Evolutionary conservation across 2,113 vertebrate genomes (phyloP), one percentile per base, ranked within the genome.

Genomic region (Pachycephala philippinensis): DNA sequence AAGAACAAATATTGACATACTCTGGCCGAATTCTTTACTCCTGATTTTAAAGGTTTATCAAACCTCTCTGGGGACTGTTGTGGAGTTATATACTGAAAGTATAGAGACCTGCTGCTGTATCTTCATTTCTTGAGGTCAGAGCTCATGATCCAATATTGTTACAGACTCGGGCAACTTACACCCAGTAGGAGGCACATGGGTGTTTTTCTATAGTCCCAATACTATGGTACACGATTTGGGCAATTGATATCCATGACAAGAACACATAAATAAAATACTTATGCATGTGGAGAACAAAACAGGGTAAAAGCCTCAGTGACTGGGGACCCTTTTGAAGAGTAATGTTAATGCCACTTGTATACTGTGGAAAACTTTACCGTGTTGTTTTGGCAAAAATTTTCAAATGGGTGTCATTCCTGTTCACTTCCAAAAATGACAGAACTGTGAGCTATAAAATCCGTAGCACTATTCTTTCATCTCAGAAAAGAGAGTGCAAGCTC

Each of bases 171-270:
- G 22, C 23, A 71, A 26, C 4, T 52, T 39, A 47, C 1, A 40
- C 14, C 27, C 31, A 64, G 3, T 11, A 39, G 30, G 31, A 87
- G 37, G 39, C 27, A 84, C 5, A 12, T 2, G 2, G 23, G 11
- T 57, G 7, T 18, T 59, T 37, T 69, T 61, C n/a, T 42, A 9
- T 1, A 54, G 28, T 14, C 5, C 27, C 7, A 33, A 1, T 14
- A 24, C 14, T 37, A 9, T 2, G 7, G n/a, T 28, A 31, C 13
- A 35, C 0, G 0, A 63, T 47, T 39, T 71, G 30, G 33, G 27
- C 27, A 64, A 47, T 3, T 52, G 22, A 56, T 44, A 53, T 17
- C 13, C 23, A 61, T 45, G 71, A 33, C 59, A 52, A 17, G 2
- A 10, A 68, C 24, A 75, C 56, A 84, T 21, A 68, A 19, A 28